Base-by-base conservation (phyloP, 2,113 vertebrate species). In the Mystacornis crossleyi region DNA sequence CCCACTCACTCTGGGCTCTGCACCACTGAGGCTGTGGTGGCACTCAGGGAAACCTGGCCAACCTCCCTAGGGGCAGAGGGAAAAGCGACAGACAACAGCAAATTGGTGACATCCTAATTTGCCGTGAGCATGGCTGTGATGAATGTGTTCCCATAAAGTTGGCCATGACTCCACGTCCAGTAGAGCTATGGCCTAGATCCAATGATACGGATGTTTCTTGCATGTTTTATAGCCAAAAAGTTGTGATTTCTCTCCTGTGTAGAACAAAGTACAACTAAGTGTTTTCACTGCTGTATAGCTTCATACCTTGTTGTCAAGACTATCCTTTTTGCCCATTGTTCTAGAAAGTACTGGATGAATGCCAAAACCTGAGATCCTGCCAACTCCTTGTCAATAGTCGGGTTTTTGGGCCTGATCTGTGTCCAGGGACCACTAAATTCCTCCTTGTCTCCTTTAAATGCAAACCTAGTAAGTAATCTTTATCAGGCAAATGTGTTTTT, bases 371-470 rank as follows among this genome's bases (percentile, higher is more conserved):
- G 94, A 99, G 99, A 97, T 98, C 98, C 95, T 99, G 99, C 97
- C 98, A 98, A 86, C 98, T 99, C 61, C 98, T 98, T 95, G 99
- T 99, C 97, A 99, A 98, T 98, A 99, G 98, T 98, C 98, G 98
- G 95, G 98, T 99, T 94, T 99, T 99, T 98, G 99, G 99, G 96
- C 98, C 97, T 94, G 99, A 99, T 98, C 99, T 99, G 71, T 99
- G 99, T 94, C 99, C 99, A 85, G 99, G 99, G 95, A 98, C 97
- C 62, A 97, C 97, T 98, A 99, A 99, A 98, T 99, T 99, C 98
- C 99, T 99, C 97, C 98, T 99, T 95, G 99, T 99, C 95, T 98
- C 98, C 96, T 99, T 99, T 98, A 99, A 99, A 97, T 99, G 99
- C 97, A 99, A 99, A 97, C 99, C 99, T 97, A 99, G 99, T 99